A percentile compares a stretch with the other conserved stretches of the same genome.
Conservation (phyloP, 2,797 vertebrate genomes). For the Staurois parvus region DNA sequence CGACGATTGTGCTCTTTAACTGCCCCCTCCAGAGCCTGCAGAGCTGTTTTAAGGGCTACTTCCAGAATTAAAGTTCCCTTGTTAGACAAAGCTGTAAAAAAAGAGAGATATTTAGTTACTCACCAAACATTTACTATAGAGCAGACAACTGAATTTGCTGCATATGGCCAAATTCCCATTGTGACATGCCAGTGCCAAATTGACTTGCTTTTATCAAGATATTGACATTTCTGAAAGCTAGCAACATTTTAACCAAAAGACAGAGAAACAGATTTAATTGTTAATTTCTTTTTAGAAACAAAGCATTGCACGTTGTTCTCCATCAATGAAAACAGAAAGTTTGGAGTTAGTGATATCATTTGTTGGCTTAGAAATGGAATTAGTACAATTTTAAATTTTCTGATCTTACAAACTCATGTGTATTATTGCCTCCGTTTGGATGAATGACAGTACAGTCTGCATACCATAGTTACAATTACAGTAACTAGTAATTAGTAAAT, state of each 20-base stretch:
- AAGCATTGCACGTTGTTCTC: neutral
- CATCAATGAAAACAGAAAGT: neutral
- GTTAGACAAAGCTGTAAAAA: slow-evolving; percentile 83
- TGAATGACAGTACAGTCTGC: neutral
- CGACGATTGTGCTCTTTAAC: slow-evolving; percentile 77
- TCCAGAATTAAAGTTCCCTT: slow-evolving; percentile 90
- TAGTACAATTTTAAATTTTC: neutral
- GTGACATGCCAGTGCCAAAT: no score
- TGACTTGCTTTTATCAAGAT: no score
- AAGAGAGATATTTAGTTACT: neutral
- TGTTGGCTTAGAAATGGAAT: neutral
- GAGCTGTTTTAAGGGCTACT: slow-evolving; percentile 83
- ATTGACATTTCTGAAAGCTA: no score
- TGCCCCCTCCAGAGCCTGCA: slow-evolving; percentile 80
- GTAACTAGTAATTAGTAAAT: neutral
- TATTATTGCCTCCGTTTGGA: neutral
- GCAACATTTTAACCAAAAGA: no score
- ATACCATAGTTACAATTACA: neutral
- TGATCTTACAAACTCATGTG: no score
- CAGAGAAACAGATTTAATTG: no score
- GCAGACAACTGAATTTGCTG: neutral
- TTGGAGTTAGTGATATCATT: neutral
- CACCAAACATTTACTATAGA: neutral
- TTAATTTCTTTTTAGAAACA: neutral
- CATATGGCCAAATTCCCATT: neutral